Evolutionary conservation across 2,113 vertebrate genomes (phyloP).

Genomic region (Pollimyrus isidori): DNA sequence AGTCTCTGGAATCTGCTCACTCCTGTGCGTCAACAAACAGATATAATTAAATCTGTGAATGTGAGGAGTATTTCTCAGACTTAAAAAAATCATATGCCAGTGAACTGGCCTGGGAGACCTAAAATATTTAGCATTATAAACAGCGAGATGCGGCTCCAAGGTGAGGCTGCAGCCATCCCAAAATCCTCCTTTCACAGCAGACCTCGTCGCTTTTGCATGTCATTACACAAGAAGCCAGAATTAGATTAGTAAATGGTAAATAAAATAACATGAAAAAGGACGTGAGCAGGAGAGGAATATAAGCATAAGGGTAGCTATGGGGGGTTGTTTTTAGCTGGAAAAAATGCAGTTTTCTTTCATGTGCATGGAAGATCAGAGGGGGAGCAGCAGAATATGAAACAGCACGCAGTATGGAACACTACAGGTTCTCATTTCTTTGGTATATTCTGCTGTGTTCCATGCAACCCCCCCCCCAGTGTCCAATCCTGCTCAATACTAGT

Average conservation of each 20-base stretch:
- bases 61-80: neutral
- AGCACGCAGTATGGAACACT: neutral
- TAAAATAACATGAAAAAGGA: neutral
- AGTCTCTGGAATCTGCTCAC: neutral
- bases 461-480: neutral
- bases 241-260: neutral
- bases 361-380: neutral
- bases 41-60: slow-evolving; percentile 7
- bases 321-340: neutral
- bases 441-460: neutral
- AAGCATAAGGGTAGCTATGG: neutral
- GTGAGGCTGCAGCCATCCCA: neutral
- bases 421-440: neutral
- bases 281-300: neutral
- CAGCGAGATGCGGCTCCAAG: neutral
- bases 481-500: neutral
- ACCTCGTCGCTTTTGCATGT: neutral
- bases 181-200: neutral
- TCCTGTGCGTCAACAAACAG: neutral
- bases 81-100: neutral
- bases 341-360: neutral
- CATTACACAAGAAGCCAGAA: neutral
- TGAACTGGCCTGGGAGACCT: neutral
- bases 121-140: neutral
- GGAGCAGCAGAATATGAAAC: neutral